These are phyloP conservation scores for Napeogenes sylphis DNA, from an alignment of 2,888 invertebrate species.

Conservation along the genomic window DNA sequence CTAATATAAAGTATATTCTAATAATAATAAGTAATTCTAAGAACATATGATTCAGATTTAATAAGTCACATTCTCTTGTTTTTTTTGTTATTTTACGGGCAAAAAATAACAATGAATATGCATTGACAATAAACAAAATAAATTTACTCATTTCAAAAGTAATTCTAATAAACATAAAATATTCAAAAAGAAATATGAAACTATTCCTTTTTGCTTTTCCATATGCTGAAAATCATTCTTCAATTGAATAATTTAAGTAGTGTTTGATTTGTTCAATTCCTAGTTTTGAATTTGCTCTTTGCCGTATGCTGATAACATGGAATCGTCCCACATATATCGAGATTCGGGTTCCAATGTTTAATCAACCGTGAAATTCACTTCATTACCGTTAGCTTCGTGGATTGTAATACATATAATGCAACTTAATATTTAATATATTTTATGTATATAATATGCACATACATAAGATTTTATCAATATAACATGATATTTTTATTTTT, in stretches of 20 bases:
- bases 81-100: too few species aligned
- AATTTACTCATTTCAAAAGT: neutral
- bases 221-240: neutral
- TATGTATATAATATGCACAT: too few species aligned
- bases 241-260: constrained; percentile 1
- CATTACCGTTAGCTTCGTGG: constrained; percentile 15
- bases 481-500: too few species aligned
- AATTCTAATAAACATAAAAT: neutral
- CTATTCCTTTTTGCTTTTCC: neutral
- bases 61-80: too few species aligned
- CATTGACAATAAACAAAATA: too few species aligned
- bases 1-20: too few species aligned
- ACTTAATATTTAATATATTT: too few species aligned
- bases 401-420: too few species aligned
- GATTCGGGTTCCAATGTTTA: constrained; percentile 38
- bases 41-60: too few species aligned
- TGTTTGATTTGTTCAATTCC: neutral
- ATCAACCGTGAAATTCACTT: constrained; percentile 51
- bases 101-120: too few species aligned
- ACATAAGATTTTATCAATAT: too few species aligned
- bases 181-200: neutral
- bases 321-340: constrained; percentile 49
- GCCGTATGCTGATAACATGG: constrained; percentile 59
- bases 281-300: neutral
- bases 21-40: too few species aligned